phyloP scores from a whole-genome alignment of 1,140 invertebrate genomes.

The Sycophaga agraensis region DNA sequence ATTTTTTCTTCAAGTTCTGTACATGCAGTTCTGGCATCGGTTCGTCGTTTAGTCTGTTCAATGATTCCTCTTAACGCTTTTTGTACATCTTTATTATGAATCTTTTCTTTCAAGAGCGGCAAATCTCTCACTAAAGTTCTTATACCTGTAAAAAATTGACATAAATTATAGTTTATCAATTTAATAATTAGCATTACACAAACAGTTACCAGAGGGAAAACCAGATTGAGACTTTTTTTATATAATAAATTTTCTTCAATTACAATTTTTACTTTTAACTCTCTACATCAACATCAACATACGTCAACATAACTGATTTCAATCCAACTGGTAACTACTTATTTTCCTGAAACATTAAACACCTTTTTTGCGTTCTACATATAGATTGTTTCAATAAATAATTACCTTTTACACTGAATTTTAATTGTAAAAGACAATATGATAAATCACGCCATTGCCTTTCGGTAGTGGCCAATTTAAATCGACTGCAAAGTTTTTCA shows the following conservation, averaged over 20 bases:
- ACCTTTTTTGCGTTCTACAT: no score
- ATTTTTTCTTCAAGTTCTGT: conserved; percentile 52
- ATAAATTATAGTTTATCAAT: no score
- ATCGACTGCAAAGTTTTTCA: conserved; percentile 84
- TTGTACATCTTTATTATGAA: conserved; percentile 76
- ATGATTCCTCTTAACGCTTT: conserved; percentile 70
- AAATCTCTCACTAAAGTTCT: conserved; percentile 73
- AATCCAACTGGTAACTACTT: no score
- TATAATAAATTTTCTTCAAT: no score
- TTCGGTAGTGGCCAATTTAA: conserved; percentile 73
- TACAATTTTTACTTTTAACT: no score
- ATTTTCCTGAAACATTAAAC: no score
- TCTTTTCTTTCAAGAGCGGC: conserved; percentile 75
- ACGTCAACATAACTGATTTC: no score
- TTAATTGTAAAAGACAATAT: conserved; percentile 71
- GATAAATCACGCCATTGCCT: conserved; percentile 81
- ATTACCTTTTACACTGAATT: conserved; percentile 52
- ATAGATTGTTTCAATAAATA: no score
- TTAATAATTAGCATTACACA: background rate
- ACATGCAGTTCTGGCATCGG: conserved; percentile 61
- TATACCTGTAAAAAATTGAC: conserved; percentile 51
- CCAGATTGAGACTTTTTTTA: no score
- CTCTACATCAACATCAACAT: no score
- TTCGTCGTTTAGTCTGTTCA: conserved; percentile 68
- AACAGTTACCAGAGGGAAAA: no score